phyloP scores from a whole-genome alignment of 1,140 invertebrate genomes.

The Daktulosphaira vitifoliae region DNA sequence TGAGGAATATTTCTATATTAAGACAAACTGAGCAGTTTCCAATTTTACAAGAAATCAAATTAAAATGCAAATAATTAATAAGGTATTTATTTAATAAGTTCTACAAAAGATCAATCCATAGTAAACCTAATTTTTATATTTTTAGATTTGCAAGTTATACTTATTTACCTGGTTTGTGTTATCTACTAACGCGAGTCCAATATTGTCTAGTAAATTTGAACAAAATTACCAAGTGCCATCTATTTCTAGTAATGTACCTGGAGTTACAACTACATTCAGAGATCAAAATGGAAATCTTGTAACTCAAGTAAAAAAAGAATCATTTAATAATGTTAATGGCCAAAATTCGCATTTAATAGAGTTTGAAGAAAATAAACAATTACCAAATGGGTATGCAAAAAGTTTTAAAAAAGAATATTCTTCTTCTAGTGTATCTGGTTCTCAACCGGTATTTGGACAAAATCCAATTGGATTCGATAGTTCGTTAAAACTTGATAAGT shows the following conservation, averaged over 20 bases:
- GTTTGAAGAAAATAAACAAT: constrained; percentile 11
- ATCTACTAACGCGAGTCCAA: not conserved
- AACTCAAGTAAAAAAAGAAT: constrained; percentile 14
- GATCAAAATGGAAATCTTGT: constrained; percentile 8
- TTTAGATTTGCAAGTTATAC: constrained; percentile 13
- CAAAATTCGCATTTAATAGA: not conserved
- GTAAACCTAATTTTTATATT: no score
- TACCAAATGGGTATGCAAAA: constrained; percentile 14
- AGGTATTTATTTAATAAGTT: no score
- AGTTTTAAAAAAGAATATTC: constrained; percentile 26
- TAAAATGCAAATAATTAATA: no score
- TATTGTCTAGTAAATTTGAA: not conserved
- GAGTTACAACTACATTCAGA: not conserved
- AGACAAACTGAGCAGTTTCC: no score
- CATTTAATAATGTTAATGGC: not conserved
- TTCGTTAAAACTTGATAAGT: not conserved
- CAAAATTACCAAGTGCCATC: no score
- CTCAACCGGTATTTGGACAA: constrained; percentile 3
- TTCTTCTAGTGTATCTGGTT: not conserved
- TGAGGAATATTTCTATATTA: no score
- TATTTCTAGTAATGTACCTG: not conserved
- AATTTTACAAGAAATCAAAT: no score
- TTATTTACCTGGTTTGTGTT: not conserved
- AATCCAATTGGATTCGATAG: not conserved
- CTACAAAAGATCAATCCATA: no score